Evolutionary conservation across 1,140 invertebrate genomes (phyloP), one percentile per base, ranked within the genome.

Genomic region (Helicorthomorpha holstii): DNA sequence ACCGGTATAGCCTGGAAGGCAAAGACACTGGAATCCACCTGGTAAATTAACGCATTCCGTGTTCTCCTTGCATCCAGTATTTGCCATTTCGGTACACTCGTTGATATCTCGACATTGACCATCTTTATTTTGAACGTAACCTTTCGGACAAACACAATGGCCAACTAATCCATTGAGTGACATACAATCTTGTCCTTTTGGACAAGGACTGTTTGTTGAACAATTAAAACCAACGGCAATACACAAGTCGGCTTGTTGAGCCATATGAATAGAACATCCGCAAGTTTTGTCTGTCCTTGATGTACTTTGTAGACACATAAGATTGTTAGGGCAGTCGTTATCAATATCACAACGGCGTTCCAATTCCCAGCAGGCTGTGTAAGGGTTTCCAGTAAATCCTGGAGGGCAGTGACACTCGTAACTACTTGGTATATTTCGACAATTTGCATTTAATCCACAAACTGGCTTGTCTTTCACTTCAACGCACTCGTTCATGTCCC

Each of bases 241-340:
- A 48, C 62, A 63, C 38, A 60, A 61, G 49, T 63, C 57, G 48
- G 60, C 60, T 53, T 63, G 59, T 41, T 59, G 55, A 27, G 59
- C 54, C 48, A 60, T 60, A 19, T 56, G 57, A 19, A 55, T 38
- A 26, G 41, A 47, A 50, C 61, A 63, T 3, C 61, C 61, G 56
- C 62, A 63, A 27, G 54, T 57, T 12, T 27, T 24, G 10, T 51
- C 57, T 22, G 55, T 45, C n/a, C 19, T 26, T 41, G 52, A 48
- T n/a, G n/a, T n/a, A 46, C 60, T 58, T 12, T 59, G 50, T n/a
- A 60, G 27, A 55, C 88, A 92, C 57, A 88, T 72, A 19, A 85
- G 78, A 70, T 91, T 91, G 57, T 86, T 85, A 22, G 85, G 85
- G 66, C 88, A 93, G 54, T 90, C 83, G 43, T 74, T 72, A 57